phyloP scores from a whole-genome alignment of 1,140 invertebrate genomes.

The Carposina sasakii region DNA sequence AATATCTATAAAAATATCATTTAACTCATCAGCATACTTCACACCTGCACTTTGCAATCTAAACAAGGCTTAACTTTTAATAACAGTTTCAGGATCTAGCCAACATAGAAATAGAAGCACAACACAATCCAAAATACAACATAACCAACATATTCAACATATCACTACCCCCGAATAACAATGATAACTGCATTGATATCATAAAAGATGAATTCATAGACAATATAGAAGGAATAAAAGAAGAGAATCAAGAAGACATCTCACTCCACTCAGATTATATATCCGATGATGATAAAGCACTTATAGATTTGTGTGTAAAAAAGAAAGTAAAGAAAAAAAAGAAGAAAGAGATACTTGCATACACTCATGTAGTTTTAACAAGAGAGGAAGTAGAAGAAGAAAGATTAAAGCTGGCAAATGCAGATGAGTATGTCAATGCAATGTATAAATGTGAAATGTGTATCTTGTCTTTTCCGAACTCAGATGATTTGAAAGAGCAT shows the following conservation, averaged over 20 bases:
- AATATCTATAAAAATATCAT: too few relatives aligned
- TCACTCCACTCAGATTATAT: neutral
- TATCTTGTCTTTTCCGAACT: conserved; percentile 48
- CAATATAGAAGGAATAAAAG: neutral
- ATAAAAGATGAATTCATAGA: neutral
- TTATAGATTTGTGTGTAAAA: neutral
- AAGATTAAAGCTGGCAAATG: conserved; percentile 20
- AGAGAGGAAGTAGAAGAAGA: conserved; percentile 41
- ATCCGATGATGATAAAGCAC: neutral
- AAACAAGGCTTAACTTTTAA: too few relatives aligned
- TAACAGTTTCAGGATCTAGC: neutral
- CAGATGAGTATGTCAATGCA: conserved; percentile 52
- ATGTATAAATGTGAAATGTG: conserved; percentile 52
- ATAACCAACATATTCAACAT: neutral
- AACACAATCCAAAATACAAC: neutral
- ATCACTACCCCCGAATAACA: neutral
- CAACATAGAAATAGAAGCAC: neutral
- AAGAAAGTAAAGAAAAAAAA: conserved; percentile 5
- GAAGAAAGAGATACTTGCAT: conserved; percentile 22
- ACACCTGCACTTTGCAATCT: too few relatives aligned
- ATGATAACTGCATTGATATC: neutral
- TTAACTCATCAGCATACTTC: too few relatives aligned
- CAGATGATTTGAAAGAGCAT: conserved; percentile 52
- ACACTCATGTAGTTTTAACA: conserved; percentile 39
- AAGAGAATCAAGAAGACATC: neutral